Evolutionary conservation across 2,888 invertebrate genomes (phyloP).

Genomic region (Caenorhabditis doughertyi): DNA sequence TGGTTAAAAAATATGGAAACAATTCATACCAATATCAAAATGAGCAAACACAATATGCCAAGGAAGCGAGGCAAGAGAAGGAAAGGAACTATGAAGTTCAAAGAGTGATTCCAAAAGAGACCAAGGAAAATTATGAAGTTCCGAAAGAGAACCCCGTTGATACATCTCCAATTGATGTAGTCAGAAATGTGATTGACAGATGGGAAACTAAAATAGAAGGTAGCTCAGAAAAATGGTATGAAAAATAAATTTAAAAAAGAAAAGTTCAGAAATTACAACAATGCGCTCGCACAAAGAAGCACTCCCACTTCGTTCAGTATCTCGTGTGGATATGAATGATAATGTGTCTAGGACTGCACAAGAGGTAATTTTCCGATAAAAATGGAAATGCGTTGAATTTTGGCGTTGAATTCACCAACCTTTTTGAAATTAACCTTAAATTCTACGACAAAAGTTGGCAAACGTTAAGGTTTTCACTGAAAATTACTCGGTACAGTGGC

Average conservation of each 20-base stretch:
- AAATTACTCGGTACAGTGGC: too few relatives aligned
- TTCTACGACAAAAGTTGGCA: too few relatives aligned
- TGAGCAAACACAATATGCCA: slow-evolving; percentile 14
- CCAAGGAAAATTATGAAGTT: slow-evolving; percentile 22
- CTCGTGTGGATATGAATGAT: slow-evolving; percentile 61
- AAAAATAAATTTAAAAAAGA: background rate
- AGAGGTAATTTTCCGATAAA: background rate
- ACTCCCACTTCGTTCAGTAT: slow-evolving; percentile 31
- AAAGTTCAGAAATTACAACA: slow-evolving; percentile 4
- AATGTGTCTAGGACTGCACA: slow-evolving; percentile 16
- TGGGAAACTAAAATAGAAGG: slow-evolving; percentile 64
- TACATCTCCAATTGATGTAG: slow-evolving; percentile 62
- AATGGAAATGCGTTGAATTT: too few relatives aligned
- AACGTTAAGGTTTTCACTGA: too few relatives aligned
- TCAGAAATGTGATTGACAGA: slow-evolving; percentile 63
- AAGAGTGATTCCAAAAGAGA: too few relatives aligned
- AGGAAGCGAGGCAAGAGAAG: slow-evolving; percentile 8
- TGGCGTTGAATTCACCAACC: too few relatives aligned
- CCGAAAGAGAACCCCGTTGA: slow-evolving; percentile 42
- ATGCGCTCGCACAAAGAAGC: slow-evolving; percentile 8
- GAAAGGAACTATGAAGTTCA: too few relatives aligned
- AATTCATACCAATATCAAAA: background rate
- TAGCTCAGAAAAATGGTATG: too few relatives aligned
- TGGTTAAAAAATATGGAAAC: slow-evolving; percentile 18
- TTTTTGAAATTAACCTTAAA: too few relatives aligned